Conservation (phyloP, 2,797 vertebrate genomes). For the Melanotaenia parkinsoni region DNA sequence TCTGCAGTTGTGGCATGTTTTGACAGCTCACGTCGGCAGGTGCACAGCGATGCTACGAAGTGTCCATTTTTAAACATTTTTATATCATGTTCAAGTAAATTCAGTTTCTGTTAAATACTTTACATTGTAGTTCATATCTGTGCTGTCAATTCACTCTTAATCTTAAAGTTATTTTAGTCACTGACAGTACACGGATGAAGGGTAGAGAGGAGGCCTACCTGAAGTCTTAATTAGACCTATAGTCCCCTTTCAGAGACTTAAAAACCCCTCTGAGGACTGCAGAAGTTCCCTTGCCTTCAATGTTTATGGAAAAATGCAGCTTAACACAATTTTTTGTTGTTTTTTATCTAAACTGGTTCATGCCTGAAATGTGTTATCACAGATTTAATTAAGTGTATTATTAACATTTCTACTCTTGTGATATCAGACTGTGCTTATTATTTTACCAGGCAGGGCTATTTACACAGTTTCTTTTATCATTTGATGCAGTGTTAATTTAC, state of each 20-base stretch:
- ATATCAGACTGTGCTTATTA: too few relatives aligned
- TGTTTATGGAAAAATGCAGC: background rate
- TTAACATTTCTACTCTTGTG: background rate
- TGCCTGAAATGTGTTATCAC: background rate
- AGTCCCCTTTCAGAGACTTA: conserved; percentile 41
- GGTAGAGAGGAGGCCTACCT: conserved; percentile 50
- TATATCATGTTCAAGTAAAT: background rate
- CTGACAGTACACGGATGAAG: background rate
- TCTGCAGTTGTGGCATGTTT: conserved; percentile 8
- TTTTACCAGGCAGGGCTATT: too few relatives aligned
- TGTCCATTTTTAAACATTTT: background rate
- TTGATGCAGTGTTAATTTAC: too few relatives aligned
- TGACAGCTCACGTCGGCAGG: conserved; percentile 24
- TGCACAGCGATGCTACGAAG: background rate
- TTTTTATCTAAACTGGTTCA: too few relatives aligned
- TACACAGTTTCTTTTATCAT: too few relatives aligned
- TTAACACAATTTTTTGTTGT: background rate
- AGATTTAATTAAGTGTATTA: background rate
- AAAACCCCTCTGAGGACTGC: conserved; percentile 64
- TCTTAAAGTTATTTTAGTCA: too few relatives aligned
- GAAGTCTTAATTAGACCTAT: conserved; percentile 73
- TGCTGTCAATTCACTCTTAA: background rate
- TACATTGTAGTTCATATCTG: background rate
- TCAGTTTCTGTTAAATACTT: background rate
- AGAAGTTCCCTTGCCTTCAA: conserved; percentile 52